phyloP scores from a whole-genome alignment of 2,797 vertebrate genomes.

The Pangasius mekongensis region DNA sequence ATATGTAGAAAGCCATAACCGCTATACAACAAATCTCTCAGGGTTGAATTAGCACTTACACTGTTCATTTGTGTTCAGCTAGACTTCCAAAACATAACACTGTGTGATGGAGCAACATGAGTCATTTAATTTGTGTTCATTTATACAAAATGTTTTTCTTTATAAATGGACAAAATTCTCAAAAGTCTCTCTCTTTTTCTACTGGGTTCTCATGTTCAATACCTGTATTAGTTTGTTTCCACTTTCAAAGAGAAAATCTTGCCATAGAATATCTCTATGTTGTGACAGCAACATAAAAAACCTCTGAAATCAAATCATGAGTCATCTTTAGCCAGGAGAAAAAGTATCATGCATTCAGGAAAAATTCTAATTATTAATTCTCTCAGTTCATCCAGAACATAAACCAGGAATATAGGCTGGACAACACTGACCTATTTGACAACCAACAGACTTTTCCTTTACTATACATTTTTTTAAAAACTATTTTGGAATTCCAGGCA shows the following conservation, averaged over 20 bases:
- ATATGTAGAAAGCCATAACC: background rate
- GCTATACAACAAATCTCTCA: background rate
- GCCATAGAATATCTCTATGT: background rate
- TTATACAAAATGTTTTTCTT: conserved; percentile 4
- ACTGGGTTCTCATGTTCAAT: background rate
- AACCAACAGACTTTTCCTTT: background rate
- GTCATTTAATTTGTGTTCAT: conserved; percentile 6
- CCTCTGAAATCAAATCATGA: conserved; percentile 14
- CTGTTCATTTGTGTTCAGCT: background rate
- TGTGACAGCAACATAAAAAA: background rate
- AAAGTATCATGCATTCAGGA: background rate
- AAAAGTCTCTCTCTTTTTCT: background rate
- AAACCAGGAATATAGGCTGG: background rate
- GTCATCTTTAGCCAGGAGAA: conserved; percentile 11
- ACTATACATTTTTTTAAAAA: background rate
- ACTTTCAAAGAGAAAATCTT: background rate
- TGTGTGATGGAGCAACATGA: background rate
- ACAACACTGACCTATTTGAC: background rate
- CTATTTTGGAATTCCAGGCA: conserved; percentile 26
- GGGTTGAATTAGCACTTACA: background rate
- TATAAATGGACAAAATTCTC: background rate
- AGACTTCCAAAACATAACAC: background rate
- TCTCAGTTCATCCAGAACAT: conserved; percentile 12
- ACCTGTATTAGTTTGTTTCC: background rate
- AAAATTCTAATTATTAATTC: conserved; percentile 27